Conservation (phyloP, 2,113 vertebrate genomes). For the Hippoglossus stenolepis region DNA sequence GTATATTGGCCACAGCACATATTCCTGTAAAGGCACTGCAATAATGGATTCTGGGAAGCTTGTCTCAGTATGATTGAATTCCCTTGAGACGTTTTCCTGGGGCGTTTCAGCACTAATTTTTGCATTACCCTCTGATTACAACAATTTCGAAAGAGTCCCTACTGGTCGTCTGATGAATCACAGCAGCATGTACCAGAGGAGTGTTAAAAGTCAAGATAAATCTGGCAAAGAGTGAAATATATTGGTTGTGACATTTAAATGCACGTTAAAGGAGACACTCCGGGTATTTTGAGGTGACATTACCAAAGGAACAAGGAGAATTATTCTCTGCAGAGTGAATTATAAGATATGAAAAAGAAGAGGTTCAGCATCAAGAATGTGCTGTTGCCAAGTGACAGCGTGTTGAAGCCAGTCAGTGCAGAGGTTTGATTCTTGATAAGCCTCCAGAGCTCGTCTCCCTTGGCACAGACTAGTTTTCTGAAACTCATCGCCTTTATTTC, state of each 20-base stretch:
- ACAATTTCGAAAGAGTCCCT: constrained; percentile 33
- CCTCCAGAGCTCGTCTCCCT: constrained; percentile 9
- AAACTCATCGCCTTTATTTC: constrained; percentile 6
- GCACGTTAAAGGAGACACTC: constrained; percentile 20
- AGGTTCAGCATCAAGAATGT: constrained; percentile 36
- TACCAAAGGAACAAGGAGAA: constrained; percentile 41
- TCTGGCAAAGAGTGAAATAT: constrained; percentile 11
- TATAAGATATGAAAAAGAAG: constrained; percentile 17
- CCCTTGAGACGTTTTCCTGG: constrained; percentile 13
- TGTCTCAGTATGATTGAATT: constrained; percentile 25
- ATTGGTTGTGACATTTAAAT: constrained; percentile 54
- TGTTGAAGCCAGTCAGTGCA: constrained; percentile 13
- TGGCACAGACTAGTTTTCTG: constrained; percentile 3
- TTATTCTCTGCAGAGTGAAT: constrained; percentile 31
- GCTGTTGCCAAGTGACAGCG: constrained; percentile 27
- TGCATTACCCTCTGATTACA: constrained; percentile 38
- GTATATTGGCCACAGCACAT: not conserved
- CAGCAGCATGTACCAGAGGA: constrained; percentile 5
- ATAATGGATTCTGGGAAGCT: constrained; percentile 20
- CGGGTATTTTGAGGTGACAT: constrained; percentile 39
- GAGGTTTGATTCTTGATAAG: constrained; percentile 24
- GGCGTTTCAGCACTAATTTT: constrained; percentile 22
- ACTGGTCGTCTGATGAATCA: constrained; percentile 27
- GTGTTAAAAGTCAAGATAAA: constrained; percentile 20
- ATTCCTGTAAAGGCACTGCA: not conserved